Percentiles rank a stretch among this genome's conserved stretches.
Conservation (phyloP, 92 coral and sea anemone genomes). For the Parazoanthus atlanticus region DNA sequence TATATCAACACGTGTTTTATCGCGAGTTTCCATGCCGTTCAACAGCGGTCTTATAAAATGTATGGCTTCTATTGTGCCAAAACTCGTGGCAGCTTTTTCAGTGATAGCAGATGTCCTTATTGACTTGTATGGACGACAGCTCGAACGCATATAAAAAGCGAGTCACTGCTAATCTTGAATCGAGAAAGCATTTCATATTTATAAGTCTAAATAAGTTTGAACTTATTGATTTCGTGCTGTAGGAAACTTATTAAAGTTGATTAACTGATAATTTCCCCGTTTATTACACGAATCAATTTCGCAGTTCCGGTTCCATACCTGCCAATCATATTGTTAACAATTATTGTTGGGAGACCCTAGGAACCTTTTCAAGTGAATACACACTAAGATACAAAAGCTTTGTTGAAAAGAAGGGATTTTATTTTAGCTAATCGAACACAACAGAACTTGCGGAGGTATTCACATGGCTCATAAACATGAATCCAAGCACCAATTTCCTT, state of each 20-base stretch:
- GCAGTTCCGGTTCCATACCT: not conserved
- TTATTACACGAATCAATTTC: not conserved
- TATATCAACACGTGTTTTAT: constrained; percentile 27
- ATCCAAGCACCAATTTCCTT: constrained; percentile 42
- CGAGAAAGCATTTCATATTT: not conserved
- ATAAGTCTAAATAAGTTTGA: not conserved
- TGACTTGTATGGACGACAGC: not conserved
- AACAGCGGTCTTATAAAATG: constrained; percentile 32
- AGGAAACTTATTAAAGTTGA: not conserved
- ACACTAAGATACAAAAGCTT: not conserved
- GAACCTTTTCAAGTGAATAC: not conserved
- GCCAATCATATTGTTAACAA: not conserved
- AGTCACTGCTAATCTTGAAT: not conserved
- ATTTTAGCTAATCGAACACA: not conserved
- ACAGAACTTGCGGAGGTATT: not conserved
- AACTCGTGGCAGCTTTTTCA: constrained; percentile 27
- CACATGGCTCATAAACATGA: constrained; percentile 9
- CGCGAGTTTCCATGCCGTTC: constrained; percentile 24
- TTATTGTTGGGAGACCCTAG: not conserved
- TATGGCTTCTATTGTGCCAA: constrained; percentile 20
- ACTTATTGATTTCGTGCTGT: not conserved
- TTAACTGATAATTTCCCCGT: too few relatives aligned
- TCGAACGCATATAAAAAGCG: not conserved
- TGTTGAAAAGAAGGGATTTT: constrained; percentile 17
- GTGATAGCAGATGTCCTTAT: constrained; percentile 2